These are phyloP conservation scores for Fundulus diaphanus DNA, from an alignment of 2,797 vertebrate species.

Conservation along the genomic window DNA sequence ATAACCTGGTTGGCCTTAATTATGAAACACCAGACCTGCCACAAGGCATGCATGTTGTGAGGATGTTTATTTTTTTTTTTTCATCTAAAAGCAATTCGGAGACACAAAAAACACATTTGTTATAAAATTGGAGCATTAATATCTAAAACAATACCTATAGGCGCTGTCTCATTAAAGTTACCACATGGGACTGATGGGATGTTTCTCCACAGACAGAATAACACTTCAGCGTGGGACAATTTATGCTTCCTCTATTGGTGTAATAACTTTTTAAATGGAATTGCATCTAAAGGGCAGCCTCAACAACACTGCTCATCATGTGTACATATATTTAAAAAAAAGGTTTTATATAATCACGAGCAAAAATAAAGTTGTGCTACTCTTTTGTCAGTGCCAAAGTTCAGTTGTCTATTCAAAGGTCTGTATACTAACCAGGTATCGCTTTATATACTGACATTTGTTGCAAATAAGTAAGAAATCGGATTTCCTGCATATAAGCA, in stretches of 20 bases:
- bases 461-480: not conserved
- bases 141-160: not conserved
- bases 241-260: not conserved
- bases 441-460: not conserved
- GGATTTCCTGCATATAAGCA: not conserved
- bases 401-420: not conserved
- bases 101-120: not conserved
- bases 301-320: not conserved
- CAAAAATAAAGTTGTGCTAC: not conserved
- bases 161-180: not conserved
- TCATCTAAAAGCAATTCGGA: not conserved
- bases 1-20: constrained; percentile 59
- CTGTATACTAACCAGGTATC: not conserved
- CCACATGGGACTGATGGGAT: not conserved
- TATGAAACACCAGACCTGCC: constrained; percentile 52
- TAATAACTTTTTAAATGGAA: not conserved
- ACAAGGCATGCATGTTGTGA: not conserved
- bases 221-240: not conserved
- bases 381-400: not conserved
- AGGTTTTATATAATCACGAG: not conserved
- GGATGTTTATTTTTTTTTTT: not conserved
- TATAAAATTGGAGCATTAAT: not conserved
- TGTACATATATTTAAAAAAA: not conserved
- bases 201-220: constrained; percentile 1
- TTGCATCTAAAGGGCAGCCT: not conserved